These are phyloP conservation scores for Heterocephalus glaber DNA, from an alignment of 2,113 vertebrate genomes.

Conservation along the genomic window DNA sequence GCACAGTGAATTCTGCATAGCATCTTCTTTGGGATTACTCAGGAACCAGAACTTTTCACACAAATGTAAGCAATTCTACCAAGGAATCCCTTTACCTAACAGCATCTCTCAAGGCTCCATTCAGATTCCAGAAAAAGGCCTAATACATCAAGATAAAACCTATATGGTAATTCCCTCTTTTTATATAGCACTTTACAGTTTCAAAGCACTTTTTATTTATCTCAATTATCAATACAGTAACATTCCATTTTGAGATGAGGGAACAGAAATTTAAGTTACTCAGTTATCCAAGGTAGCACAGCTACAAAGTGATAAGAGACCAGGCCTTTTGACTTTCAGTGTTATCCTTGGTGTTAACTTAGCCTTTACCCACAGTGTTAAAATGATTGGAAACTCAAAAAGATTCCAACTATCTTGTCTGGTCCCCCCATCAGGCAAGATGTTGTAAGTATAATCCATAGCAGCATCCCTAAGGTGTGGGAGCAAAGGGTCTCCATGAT, in stretches of 20 bases:
- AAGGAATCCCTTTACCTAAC: conserved; percentile 74
- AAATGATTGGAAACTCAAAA: conserved; percentile 24
- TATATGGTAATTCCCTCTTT: conserved; percentile 73
- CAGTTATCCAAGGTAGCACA: conserved; percentile 1
- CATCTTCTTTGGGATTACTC: conserved; percentile 75
- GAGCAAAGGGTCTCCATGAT: not conserved
- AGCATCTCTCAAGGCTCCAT: conserved; percentile 73
- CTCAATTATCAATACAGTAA: conserved; percentile 26
- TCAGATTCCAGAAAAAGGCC: conserved; percentile 78
- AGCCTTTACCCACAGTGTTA: conserved; percentile 50
- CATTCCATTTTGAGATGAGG: conserved; percentile 46
- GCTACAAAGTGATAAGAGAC: conserved; percentile 43
- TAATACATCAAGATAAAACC: conserved; percentile 74
- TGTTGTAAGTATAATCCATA: conserved; percentile 4
- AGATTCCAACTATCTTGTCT: not conserved
- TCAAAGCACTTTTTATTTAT: conserved; percentile 73
- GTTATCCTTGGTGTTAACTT: conserved; percentile 50
- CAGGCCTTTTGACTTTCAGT: conserved; percentile 75
- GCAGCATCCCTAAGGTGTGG: not conserved
- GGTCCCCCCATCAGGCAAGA: not conserved
- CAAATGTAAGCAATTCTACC: conserved; percentile 74
- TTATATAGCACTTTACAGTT: conserved; percentile 77
- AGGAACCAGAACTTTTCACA: conserved; percentile 76
- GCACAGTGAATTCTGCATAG: conserved; percentile 65
- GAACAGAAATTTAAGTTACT: conserved; percentile 48